These are phyloP conservation scores for Mormyrus lacerda DNA, from an alignment of 2,113 vertebrate genomes.

Conservation along the genomic window DNA sequence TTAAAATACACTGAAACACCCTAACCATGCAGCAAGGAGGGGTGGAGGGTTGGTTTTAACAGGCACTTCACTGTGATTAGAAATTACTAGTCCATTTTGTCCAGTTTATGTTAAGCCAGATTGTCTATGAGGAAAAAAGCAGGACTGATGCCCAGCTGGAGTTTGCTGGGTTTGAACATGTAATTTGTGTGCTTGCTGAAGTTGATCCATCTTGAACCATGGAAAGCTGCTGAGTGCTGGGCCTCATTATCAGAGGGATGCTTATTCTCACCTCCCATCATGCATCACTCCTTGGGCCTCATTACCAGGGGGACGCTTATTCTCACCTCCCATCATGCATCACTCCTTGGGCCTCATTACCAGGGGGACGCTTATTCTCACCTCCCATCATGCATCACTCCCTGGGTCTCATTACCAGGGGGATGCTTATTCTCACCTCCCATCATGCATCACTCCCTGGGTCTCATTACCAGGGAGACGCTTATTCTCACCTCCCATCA, in stretches of 20 bases:
- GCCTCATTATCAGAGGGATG: background rate
- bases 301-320: too few species aligned
- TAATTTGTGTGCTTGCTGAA: background rate
- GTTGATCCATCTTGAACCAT: background rate
- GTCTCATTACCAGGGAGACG: too few species aligned
- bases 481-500: too few species aligned
- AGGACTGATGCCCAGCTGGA: background rate
- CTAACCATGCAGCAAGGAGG: background rate
- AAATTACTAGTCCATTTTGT: background rate
- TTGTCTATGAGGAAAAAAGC: background rate
- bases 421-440: background rate
- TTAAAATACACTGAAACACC: background rate
- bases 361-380: background rate
- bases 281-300: too few species aligned
- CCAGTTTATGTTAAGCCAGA: background rate
- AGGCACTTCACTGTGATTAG: background rate
- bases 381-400: background rate
- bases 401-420: too few species aligned
- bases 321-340: too few species aligned
- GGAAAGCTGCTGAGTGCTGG: background rate
- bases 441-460: background rate
- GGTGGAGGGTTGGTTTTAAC: background rate
- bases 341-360: too few species aligned
- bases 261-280: too few species aligned
- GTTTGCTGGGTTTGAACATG: background rate